Conservation (phyloP, 1,140 invertebrate species). For the Drosophila pallidifrons region DNA sequence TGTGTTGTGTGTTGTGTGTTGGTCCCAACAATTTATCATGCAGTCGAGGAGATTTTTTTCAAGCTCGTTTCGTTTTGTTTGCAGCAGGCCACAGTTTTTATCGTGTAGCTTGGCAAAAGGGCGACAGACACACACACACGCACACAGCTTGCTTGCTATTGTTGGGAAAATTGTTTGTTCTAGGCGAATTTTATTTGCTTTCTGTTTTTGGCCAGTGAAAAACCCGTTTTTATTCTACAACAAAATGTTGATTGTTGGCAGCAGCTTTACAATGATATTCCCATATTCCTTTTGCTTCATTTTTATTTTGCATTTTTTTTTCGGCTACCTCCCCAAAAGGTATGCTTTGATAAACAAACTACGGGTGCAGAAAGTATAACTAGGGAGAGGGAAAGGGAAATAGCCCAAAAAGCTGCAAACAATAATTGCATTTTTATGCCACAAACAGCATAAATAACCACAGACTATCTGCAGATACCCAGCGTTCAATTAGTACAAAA, state of each 20-base stretch:
- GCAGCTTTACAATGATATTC: conserved; percentile 42
- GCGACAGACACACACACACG: conserved; percentile 17
- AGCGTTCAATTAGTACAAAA: background rate
- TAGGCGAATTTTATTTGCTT: conserved; percentile 16
- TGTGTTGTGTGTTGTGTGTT: too few species aligned
- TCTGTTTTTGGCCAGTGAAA: background rate
- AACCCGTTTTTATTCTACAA: conserved; percentile 11
- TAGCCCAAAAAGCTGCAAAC: conserved; percentile 45
- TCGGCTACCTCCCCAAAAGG: conserved; percentile 23
- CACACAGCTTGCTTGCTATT: conserved; percentile 2
- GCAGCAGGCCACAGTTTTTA: conserved; percentile 25
- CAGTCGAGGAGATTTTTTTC: background rate
- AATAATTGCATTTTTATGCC: conserved; percentile 79
- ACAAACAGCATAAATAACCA: conserved; percentile 54
- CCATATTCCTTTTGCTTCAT: conserved; percentile 2
- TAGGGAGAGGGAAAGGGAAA: conserved; percentile 1
- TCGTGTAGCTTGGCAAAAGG: conserved; percentile 19
- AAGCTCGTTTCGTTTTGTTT: conserved; percentile 4
- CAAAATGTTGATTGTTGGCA: conserved; percentile 48
- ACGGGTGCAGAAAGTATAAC: background rate
- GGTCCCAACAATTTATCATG: conserved; percentile 32
- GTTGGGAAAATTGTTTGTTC: conserved; percentile 28
- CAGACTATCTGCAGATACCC: conserved; percentile 12
- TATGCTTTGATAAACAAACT: conserved; percentile 44
- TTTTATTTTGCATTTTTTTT: background rate